Percentiles rank a stretch among this genome's conserved stretches.
phyloP scores from a whole-genome alignment of 1,140 invertebrate genomes.

The Latrodectus geometricus region DNA sequence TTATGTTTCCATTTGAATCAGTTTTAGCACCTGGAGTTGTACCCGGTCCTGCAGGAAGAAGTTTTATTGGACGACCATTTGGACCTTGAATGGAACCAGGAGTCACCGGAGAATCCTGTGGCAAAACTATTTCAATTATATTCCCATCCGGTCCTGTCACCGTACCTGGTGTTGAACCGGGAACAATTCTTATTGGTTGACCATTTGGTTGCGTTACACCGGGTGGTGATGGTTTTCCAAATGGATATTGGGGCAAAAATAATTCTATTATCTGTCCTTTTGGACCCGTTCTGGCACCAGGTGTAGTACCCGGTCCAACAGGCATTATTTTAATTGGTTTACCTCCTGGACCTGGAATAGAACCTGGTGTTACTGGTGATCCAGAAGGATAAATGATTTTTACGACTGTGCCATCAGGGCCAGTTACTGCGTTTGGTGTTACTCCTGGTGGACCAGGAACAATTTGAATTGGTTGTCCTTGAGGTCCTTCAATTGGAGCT shows the following conservation, averaged over 20 bases:
- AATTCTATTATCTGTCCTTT: neutral
- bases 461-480: constrained; percentile 18
- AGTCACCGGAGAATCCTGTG: neutral
- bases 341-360: constrained; percentile 10
- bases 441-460: constrained; percentile 9
- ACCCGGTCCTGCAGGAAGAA: constrained; percentile 23
- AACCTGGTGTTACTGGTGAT: neutral
- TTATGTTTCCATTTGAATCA: constrained; percentile 14
- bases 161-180: constrained; percentile 9
- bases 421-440: neutral
- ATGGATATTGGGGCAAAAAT: neutral
- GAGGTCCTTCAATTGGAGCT: neutral
- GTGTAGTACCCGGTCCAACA: constrained; percentile 21
- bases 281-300: constrained; percentile 11
- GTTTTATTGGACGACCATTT: constrained; percentile 3
- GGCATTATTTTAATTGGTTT: neutral
- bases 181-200: constrained; percentile 5
- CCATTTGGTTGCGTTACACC: neutral
- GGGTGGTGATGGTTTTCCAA: neutral
- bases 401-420: neutral
- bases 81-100: constrained; percentile 23
- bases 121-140: neutral
- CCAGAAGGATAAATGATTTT: constrained; percentile 11
- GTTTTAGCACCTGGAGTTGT: constrained; percentile 25
- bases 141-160: constrained; percentile 11